Evolutionary conservation across 53 echinoderm and acorn worm genomes (phyloP), one percentile per base, ranked within the genome.

Genomic region (Luidia sarsii): DNA sequence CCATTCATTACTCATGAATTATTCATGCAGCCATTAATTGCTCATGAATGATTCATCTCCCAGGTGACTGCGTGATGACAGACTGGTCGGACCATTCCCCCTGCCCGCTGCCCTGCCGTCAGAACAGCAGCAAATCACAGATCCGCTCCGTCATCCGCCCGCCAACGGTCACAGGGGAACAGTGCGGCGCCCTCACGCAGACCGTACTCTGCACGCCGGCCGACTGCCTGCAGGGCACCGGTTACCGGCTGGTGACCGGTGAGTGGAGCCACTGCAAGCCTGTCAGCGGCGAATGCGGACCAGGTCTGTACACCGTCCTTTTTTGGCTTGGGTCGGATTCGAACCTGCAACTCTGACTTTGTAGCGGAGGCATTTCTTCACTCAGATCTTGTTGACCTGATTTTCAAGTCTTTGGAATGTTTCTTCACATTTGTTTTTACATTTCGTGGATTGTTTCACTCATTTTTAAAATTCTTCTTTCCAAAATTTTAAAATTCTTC

Each of bases 1-100:
- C n/a, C n/a, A 50, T 2, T 23, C 20, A 52, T 21, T 54, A 4
- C 27, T 10, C 22, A 19, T n/a, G n/a, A n/a, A n/a, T 7, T 41
- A 41, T 41, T 41, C 41, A 41, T 41, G 6, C 6, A n/a, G n/a
- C n/a, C n/a, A n/a, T n/a, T 64, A 28, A 61, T 3, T 29, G 1
- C 22, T 34, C 13, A 38, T 51, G 33, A 14, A n/a, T 50, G 29
- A 36, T 25, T 63, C 48, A 24, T 15, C 9, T 57, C 70, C 32
- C 68, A 88, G 96, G 96, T 67, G 96, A 96, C 39, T 96, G 96
- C 64, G 96, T 96, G 4, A 64, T 83, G 66, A 90, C 90, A 16
- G 80, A 87, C 28, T 96, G 96, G 96, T 82, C 90, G 10, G 86
- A 85, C 11, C 83, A 70, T 32, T 65, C 90, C 5, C 66, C 71